Conservation (phyloP, 2,888 invertebrate species). For the Morpho helenor region DNA sequence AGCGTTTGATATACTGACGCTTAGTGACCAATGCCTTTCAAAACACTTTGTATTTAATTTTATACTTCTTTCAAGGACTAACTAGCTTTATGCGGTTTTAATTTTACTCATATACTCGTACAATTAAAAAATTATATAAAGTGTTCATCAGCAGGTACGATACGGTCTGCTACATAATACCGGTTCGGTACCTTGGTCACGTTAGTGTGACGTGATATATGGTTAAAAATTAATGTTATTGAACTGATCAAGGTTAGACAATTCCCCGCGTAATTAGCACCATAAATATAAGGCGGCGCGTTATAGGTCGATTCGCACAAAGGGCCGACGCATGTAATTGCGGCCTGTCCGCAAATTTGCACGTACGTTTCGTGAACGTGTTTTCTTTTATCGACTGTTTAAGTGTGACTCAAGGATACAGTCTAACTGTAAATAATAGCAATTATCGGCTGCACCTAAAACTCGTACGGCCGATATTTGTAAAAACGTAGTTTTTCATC, state of each 20-base stretch:
- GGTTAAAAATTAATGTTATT: conserved; percentile 4
- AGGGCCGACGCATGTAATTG: conserved; percentile 56
- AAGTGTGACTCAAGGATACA: conserved; percentile 44
- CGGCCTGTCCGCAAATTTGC: conserved; percentile 44
- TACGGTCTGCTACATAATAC: too few species aligned
- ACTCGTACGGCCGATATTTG: not conserved
- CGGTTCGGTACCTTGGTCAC: too few species aligned
- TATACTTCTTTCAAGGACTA: too few species aligned
- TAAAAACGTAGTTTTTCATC: too few species aligned
- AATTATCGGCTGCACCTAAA: conserved; percentile 34
- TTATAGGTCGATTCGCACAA: conserved; percentile 36
- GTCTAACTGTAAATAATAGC: conserved; percentile 48
- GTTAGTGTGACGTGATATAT: too few species aligned
- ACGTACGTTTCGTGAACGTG: conserved; percentile 46
- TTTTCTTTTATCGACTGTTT: conserved; percentile 44
- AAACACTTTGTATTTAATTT: too few species aligned
- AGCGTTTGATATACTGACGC: too few species aligned
- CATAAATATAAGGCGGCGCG: conserved; percentile 13
- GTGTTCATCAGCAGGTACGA: too few species aligned
- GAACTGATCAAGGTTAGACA: conserved; percentile 10
- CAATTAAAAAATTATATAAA: too few species aligned
- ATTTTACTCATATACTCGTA: too few species aligned
- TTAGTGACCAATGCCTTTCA: too few species aligned
- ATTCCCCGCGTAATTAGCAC: conserved; percentile 19
- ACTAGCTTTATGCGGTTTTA: too few species aligned